Conservation (phyloP, 2,797 vertebrate genomes). For the Mormyrus proboscirostris region DNA sequence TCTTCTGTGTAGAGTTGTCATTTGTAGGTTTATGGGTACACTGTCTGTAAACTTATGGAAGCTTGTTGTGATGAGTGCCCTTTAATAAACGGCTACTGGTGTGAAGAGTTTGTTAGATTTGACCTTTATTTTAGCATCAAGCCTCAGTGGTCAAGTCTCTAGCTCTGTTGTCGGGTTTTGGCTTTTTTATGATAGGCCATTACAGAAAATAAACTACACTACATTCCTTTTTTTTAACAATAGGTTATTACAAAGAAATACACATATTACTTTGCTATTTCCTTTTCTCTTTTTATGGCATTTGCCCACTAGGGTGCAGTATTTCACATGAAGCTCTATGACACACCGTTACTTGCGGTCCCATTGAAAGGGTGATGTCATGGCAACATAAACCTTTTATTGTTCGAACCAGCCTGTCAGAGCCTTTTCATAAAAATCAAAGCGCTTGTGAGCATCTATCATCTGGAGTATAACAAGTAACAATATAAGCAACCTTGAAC, state of each 20-base stretch:
- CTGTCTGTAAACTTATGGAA: constrained; percentile 1
- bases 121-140: background rate
- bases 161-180: background rate
- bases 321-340: background rate
- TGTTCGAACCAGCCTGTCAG: background rate
- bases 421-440: background rate
- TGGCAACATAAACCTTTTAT: background rate
- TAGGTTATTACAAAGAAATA: background rate
- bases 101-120: background rate
- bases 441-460: background rate
- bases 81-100: background rate
- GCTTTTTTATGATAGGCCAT: background rate
- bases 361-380: background rate
- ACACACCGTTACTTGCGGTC: background rate
- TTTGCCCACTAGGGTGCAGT: background rate
- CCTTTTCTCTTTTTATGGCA: background rate
- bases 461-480: background rate
- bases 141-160: background rate
- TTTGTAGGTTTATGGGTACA: constrained; percentile 57
- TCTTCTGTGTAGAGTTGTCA: background rate
- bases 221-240: background rate
- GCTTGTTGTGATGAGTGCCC: background rate
- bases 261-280: background rate
- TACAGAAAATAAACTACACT: background rate
- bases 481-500: no score